Evolutionary conservation across 2,113 vertebrate genomes (phyloP).

Genomic region (Prochilodus magdalenae): DNA sequence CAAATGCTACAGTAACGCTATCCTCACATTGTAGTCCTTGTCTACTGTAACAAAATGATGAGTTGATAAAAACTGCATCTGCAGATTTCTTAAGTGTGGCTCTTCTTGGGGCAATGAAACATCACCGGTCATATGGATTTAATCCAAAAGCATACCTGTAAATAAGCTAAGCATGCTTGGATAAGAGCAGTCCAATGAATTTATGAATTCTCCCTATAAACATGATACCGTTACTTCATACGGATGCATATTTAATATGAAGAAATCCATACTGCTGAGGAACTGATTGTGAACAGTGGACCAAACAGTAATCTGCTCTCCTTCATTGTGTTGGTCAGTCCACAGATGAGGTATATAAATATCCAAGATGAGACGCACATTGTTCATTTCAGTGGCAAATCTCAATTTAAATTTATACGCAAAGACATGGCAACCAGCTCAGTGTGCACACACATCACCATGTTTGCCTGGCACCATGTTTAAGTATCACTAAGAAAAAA

Average conservation of each 20-base stretch:
- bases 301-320: slow-evolving; percentile 37
- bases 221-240: background rate
- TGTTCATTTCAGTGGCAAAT: slow-evolving; percentile 65
- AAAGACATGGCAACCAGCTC: slow-evolving; percentile 23
- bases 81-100: background rate
- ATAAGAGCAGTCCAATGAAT: slow-evolving; percentile 7
- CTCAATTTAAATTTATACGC: slow-evolving; percentile 23
- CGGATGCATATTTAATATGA: slow-evolving; percentile 2
- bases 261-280: slow-evolving; percentile 13
- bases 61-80: background rate
- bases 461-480: slow-evolving; percentile 57
- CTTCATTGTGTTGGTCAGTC: slow-evolving; percentile 57
- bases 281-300: slow-evolving; percentile 19
- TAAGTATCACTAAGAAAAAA: slow-evolving; percentile 61
- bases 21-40: background rate
- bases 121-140: background rate
- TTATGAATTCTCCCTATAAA: background rate
- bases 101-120: background rate
- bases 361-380: slow-evolving; percentile 61
- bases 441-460: slow-evolving; percentile 45
- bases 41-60: slow-evolving; percentile 14
- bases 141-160: background rate
- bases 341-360: slow-evolving; percentile 79
- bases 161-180: slow-evolving; percentile 2
- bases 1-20: slow-evolving; percentile 6